Conservation (phyloP, 2,888 invertebrate genomes). For the Leucozona laternaria region DNA sequence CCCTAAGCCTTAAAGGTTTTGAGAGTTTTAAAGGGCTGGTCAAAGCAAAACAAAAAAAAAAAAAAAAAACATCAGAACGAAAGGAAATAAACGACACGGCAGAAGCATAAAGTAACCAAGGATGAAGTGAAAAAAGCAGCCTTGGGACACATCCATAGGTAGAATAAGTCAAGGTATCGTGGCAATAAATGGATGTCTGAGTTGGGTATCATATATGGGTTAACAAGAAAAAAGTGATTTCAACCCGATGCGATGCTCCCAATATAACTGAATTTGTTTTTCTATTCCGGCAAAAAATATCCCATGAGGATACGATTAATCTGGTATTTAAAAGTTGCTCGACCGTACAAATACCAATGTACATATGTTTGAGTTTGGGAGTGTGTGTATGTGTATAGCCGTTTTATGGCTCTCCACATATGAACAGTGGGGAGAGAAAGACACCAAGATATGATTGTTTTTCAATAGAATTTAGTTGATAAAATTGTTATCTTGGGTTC, state of each 20-base stretch:
- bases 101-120: slow-evolving; percentile 37
- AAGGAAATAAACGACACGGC: slow-evolving; percentile 25
- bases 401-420: slow-evolving; percentile 1
- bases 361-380: slow-evolving; percentile 9
- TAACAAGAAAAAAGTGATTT: slow-evolving; percentile 18
- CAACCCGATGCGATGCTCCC: slow-evolving; percentile 23
- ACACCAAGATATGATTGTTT: too few species aligned
- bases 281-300: slow-evolving; percentile 50
- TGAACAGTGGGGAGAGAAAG: slow-evolving; percentile 19
- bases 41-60: slow-evolving; percentile 18
- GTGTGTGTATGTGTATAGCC: slow-evolving; percentile 24
- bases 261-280: slow-evolving; percentile 69
- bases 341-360: slow-evolving; percentile 65
- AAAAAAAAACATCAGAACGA: neutral
- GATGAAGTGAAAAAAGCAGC: slow-evolving; percentile 50
- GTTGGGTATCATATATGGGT: neutral
- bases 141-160: slow-evolving; percentile 40
- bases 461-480: neutral
- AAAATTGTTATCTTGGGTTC: too few species aligned
- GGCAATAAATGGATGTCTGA: neutral
- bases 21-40: slow-evolving; percentile 22
- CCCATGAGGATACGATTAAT: slow-evolving; percentile 68
- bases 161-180: neutral
- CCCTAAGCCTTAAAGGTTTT: slow-evolving; percentile 56
- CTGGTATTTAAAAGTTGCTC: slow-evolving; percentile 68